Conservation (phyloP, 2,113 vertebrate genomes). For the Chelonoidis abingdonii region DNA sequence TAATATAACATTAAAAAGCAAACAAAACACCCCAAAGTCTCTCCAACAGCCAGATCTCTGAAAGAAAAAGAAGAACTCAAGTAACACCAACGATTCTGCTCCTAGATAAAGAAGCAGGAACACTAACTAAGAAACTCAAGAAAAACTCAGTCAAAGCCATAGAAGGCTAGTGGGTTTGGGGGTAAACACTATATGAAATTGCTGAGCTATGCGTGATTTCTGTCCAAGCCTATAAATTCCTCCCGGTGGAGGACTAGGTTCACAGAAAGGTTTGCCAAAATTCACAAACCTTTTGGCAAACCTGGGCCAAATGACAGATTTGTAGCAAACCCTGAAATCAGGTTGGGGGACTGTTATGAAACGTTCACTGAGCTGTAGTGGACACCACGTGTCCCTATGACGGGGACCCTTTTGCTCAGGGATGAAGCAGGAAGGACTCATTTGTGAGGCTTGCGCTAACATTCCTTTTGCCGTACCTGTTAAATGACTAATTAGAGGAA, state of each 20-base stretch:
- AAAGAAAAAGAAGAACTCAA: background rate
- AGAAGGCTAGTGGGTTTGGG: rapidly evolving
- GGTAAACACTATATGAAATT: background rate
- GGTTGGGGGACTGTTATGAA: background rate
- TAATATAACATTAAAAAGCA: conserved; percentile 32
- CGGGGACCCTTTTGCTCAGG: background rate
- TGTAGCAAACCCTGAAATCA: conserved; percentile 20
- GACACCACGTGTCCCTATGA: background rate
- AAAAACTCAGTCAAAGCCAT: background rate
- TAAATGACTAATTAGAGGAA: background rate
- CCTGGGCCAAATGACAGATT: background rate
- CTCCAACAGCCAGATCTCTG: background rate
- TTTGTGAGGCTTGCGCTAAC: rapidly evolving
- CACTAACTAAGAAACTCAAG: background rate
- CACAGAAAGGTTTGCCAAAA: background rate
- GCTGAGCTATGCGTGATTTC: background rate
- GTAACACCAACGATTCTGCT: background rate
- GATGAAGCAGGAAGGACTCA: background rate
- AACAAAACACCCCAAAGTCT: background rate
- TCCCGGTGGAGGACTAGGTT: background rate
- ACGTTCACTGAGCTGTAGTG: background rate
- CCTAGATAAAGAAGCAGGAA: background rate
- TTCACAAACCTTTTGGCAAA: background rate
- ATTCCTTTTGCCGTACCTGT: background rate
- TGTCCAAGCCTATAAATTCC: conserved; percentile 27